These are phyloP conservation scores for Actenoides hombroni DNA, from an alignment of 2,113 vertebrate genomes.

Conservation along the genomic window DNA sequence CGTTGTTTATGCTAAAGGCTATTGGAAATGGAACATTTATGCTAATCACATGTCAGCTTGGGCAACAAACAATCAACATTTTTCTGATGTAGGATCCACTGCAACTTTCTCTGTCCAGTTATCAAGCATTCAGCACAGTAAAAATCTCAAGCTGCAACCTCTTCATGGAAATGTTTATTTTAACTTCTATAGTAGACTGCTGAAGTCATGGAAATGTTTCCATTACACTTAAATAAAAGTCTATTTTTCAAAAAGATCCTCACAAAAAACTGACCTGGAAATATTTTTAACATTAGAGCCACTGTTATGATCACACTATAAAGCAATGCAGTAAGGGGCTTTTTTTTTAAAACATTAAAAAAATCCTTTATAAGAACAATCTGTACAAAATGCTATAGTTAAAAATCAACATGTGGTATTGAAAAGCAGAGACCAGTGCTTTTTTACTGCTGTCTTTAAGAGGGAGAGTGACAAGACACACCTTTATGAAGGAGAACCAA, in stretches of 20 bases:
- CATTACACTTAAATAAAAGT: neutral
- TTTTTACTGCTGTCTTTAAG: neutral
- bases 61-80: neutral
- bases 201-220: conserved; percentile 51
- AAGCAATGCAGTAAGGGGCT: neutral
- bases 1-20: conserved; percentile 3
- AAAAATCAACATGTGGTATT: neutral
- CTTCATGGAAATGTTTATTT: conserved; percentile 20
- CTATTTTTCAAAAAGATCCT: neutral
- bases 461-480: neutral
- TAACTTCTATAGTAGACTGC: conserved; percentile 10
- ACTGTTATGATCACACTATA: neutral
- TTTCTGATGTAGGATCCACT: neutral
- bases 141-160: conserved; percentile 12
- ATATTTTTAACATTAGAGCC: neutral
- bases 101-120: neutral
- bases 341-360: neutral
- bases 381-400: neutral
- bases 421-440: neutral
- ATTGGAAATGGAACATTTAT: conserved; percentile 15
- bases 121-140: neutral
- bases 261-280: neutral
- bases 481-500: neutral
- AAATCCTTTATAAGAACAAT: neutral
- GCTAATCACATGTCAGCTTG: neutral